phyloP scores from a whole-genome alignment of 2,888 invertebrate genomes.

The Oegoconia quadripuncta region DNA sequence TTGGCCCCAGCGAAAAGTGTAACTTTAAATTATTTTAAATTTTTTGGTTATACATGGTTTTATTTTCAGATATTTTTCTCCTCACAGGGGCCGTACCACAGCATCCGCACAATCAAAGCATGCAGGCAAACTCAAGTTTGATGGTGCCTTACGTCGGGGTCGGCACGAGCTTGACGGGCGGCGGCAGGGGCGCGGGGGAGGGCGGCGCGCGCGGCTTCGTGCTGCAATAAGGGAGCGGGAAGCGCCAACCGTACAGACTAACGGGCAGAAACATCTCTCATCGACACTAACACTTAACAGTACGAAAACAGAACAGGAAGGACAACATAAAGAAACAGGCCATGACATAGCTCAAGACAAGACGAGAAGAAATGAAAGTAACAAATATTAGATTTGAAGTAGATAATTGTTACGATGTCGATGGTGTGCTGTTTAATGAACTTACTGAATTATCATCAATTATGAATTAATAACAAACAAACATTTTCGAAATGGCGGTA shows the following conservation, averaged over 20 bases:
- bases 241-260: conserved; percentile 98
- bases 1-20: conserved; percentile 46
- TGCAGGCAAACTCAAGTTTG: conserved; percentile 59
- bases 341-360: conserved; percentile 29
- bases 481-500: not conserved
- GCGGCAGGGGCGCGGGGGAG: conserved; percentile 88
- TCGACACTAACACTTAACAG: conserved; percentile 68
- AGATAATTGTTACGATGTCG: conserved; percentile 41
- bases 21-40: not conserved
- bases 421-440: conserved; percentile 47
- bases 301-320: conserved; percentile 17
- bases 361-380: conserved; percentile 31
- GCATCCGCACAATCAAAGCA: conserved; percentile 71
- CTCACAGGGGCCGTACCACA: conserved; percentile 46
- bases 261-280: conserved; percentile 79
- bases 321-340: conserved; percentile 17
- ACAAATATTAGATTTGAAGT: conserved; percentile 30
- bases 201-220: conserved; percentile 90
- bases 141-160: conserved; percentile 82
- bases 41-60: not conserved
- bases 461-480: not conserved
- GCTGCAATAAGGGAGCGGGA: conserved; percentile 97
- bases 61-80: not conserved
- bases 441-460: conserved; percentile 15
- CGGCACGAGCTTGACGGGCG: conserved; percentile 87